These are phyloP conservation scores for Aporophyla lueneburgensis DNA, from an alignment of 2,888 invertebrate genomes.

Conservation along the genomic window DNA sequence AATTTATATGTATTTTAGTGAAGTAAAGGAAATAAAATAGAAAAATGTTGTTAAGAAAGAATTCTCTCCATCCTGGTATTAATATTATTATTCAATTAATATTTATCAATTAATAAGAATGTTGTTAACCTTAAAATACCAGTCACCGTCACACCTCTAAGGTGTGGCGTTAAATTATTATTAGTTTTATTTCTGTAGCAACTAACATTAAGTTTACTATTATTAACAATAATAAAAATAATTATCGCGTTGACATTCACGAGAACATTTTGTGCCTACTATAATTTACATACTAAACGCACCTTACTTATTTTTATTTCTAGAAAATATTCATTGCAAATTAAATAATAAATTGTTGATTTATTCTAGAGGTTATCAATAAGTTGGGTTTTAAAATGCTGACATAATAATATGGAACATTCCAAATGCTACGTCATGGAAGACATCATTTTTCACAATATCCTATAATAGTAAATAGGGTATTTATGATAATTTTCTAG, in stretches of 20 bases:
- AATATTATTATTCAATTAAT: conserved; percentile 1
- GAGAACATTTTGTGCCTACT: background rate
- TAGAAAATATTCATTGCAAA: background rate
- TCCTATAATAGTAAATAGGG: background rate
- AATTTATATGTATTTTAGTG: too few relatives aligned
- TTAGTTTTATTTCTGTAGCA: conserved; percentile 3
- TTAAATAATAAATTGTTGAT: background rate
- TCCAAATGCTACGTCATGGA: conserved; percentile 2
- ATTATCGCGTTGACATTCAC: background rate
- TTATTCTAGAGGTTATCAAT: background rate
- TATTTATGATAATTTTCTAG: background rate
- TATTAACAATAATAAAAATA: conserved; percentile 4
- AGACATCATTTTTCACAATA: background rate
- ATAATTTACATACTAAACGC: background rate
- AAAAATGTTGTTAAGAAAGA: background rate
- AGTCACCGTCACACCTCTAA: background rate
- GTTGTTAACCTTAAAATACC: conserved; percentile 32
- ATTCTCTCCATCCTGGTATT: background rate
- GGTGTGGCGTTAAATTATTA: background rate
- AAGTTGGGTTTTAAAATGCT: background rate
- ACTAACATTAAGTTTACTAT: background rate
- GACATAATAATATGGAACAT: background rate
- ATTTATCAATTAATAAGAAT: conserved; percentile 30
- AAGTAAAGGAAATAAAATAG: too few relatives aligned
- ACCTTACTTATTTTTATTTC: background rate